These are phyloP conservation scores for Bombus turneri DNA, from an alignment of 1,140 invertebrate species.

Conservation along the genomic window DNA sequence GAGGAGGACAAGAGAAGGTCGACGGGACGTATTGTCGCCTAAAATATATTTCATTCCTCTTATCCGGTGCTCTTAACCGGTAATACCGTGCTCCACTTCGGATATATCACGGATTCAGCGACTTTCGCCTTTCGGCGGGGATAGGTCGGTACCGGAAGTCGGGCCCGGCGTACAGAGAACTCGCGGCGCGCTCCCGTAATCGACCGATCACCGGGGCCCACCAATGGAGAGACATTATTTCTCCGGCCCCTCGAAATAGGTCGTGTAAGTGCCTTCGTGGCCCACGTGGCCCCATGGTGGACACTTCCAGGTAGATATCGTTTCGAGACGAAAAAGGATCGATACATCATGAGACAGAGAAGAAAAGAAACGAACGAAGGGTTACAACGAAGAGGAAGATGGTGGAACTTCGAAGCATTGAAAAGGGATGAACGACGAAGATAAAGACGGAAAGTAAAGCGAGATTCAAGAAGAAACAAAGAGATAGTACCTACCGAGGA, in stretches of 20 bases:
- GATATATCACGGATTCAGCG: constrained; percentile 46
- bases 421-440: constrained; percentile 24
- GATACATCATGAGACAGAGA: neutral
- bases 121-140: constrained; percentile 33
- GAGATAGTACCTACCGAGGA: constrained; percentile 27
- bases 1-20: neutral
- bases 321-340: constrained; percentile 30
- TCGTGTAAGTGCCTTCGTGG: constrained; percentile 68
- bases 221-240: constrained; percentile 76
- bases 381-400: neutral
- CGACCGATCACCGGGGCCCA: constrained; percentile 68
- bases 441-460: constrained; percentile 28
- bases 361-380: too few relatives aligned
- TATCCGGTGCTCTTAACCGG: constrained; percentile 48
- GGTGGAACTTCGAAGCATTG: too few relatives aligned
- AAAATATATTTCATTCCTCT: constrained; percentile 46
- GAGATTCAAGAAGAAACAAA: constrained; percentile 51
- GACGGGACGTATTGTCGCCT: constrained; percentile 35
- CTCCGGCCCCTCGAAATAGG: constrained; percentile 64
- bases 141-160: constrained; percentile 56
- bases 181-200: constrained; percentile 47
- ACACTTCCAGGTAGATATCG: constrained; percentile 68
- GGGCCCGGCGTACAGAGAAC: constrained; percentile 31
- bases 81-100: constrained; percentile 51
- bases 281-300: constrained; percentile 59